A percentile compares a stretch with the other conserved stretches of the same genome.
These are phyloP conservation scores for Picathartes gymnocephalus DNA, from an alignment of 2,113 vertebrate genomes.

Conservation along the genomic window DNA sequence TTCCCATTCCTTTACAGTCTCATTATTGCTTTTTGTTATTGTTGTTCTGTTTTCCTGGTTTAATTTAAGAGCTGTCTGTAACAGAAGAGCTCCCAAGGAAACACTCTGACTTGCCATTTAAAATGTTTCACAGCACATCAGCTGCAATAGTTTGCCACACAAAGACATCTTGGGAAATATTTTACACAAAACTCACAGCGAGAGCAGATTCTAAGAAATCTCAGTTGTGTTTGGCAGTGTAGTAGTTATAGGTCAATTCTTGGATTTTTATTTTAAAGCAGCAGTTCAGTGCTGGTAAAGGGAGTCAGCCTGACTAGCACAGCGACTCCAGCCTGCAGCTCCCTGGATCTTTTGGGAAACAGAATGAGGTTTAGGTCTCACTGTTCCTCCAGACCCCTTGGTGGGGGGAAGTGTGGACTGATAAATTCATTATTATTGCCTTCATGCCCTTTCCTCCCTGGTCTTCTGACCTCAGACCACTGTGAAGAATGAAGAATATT, in stretches of 20 bases:
- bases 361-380: neutral
- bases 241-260: neutral
- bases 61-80: neutral
- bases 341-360: neutral
- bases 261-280: neutral
- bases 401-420: neutral
- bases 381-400: neutral
- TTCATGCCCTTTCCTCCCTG: neutral
- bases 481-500: neutral
- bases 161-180: neutral
- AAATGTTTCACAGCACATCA: neutral
- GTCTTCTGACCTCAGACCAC: neutral
- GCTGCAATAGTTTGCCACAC: neutral
- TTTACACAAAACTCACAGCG: neutral
- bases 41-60: neutral
- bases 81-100: neutral
- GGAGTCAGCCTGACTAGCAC: neutral
- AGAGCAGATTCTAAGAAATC: conserved; percentile 1
- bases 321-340: neutral
- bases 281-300: neutral
- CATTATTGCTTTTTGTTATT: neutral
- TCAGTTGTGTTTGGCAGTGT: neutral
- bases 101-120: neutral
- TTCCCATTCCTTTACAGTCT: neutral
- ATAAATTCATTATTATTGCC: neutral